Evolutionary conservation across 2,797 vertebrate genomes (phyloP).

Genomic region (Orestias chungarensis): DNA sequence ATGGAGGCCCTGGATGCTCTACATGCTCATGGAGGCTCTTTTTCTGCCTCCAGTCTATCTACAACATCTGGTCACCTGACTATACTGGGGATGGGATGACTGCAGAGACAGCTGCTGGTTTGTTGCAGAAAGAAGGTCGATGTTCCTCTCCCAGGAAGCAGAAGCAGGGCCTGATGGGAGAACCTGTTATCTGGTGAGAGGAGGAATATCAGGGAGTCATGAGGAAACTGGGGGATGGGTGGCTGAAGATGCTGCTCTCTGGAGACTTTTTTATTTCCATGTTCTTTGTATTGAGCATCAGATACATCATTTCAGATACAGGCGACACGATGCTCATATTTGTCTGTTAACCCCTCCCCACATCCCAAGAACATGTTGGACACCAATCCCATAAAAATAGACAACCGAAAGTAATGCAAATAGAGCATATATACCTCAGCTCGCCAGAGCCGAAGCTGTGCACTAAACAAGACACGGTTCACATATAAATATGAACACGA

Average conservation of each 20-base stretch:
- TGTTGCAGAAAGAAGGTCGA: slow-evolving; percentile 29
- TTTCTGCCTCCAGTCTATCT: slow-evolving; percentile 70
- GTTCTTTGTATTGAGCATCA: too few species aligned
- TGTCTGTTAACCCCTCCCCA: too few species aligned
- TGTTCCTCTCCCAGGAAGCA: slow-evolving; percentile 50
- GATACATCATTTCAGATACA: too few species aligned
- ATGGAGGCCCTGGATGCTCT: slow-evolving; percentile 49
- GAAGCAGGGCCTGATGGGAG: slow-evolving; percentile 61
- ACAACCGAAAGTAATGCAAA: too few species aligned
- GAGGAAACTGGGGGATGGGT: slow-evolving; percentile 70
- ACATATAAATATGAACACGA: too few species aligned
- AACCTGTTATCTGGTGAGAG: slow-evolving; percentile 70
- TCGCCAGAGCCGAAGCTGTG: too few species aligned
- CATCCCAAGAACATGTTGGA: too few species aligned
- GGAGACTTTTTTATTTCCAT: slow-evolving; percentile 4
- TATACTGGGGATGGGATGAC: slow-evolving; percentile 64
- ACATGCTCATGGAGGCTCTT: slow-evolving; percentile 70
- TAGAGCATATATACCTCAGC: too few species aligned
- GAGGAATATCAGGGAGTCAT: slow-evolving; percentile 61
- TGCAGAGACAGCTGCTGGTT: slow-evolving; percentile 22
- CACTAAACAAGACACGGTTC: too few species aligned
- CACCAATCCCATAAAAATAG: too few species aligned
- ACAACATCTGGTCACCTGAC: slow-evolving; percentile 82
- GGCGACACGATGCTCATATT: too few species aligned
- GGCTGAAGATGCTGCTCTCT: slow-evolving; percentile 55